Conservation (phyloP, 2,113 vertebrate species). For the Nesospiza acunhae region DNA sequence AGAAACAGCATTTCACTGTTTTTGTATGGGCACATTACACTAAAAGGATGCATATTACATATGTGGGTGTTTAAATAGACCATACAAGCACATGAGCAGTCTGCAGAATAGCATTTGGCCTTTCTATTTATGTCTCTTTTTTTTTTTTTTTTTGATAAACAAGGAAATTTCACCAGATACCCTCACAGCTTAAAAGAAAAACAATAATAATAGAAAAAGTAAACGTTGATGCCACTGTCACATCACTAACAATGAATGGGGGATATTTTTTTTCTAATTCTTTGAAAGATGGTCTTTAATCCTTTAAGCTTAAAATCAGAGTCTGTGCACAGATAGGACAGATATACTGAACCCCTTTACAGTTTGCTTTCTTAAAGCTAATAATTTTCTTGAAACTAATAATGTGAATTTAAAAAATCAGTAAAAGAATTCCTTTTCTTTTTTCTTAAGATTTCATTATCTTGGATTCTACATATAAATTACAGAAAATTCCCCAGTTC, state of each 20-base stretch:
- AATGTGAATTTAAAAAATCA: neutral
- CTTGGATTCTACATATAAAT: neutral
- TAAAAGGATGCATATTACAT: neutral
- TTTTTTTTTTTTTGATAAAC: neutral
- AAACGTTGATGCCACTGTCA: neutral
- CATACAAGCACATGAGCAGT: neutral
- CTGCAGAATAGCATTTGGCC: neutral
- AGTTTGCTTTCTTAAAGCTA: neutral
- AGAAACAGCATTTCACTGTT: neutral
- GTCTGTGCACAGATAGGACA: neutral
- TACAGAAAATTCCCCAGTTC: neutral
- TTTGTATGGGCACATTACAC: neutral
- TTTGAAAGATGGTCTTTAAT: neutral
- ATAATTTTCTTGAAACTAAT: neutral
- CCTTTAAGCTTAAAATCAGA: neutral
- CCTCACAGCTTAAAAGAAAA: neutral
- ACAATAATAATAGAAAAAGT: neutral
- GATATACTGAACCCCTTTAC: neutral
- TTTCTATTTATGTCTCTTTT: neutral
- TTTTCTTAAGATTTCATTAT: neutral
- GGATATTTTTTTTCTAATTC: neutral
- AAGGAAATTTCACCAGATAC: neutral
- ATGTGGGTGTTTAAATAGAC: neutral
- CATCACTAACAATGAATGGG: neutral
- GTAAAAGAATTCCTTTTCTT: neutral